A percentile compares a stretch with the other conserved stretches of the same genome.
These are phyloP conservation scores for Meriones unguiculatus DNA, from an alignment of 2,113 vertebrate genomes.

Conservation along the genomic window DNA sequence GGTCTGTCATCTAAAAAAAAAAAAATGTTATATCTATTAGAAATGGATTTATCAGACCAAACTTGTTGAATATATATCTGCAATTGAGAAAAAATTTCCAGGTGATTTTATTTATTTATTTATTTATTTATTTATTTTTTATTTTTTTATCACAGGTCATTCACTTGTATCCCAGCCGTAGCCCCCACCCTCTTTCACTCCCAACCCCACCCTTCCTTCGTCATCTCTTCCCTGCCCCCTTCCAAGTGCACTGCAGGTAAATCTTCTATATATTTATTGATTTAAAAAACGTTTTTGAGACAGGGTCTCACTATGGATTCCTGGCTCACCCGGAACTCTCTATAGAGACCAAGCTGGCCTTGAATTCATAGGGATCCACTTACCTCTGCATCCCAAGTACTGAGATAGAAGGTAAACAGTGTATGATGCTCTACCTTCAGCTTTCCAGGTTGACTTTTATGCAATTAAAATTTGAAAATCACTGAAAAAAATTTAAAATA, in stretches of 20 bases:
- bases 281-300: neutral
- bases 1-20: neutral
- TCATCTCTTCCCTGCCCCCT: too few species aligned
- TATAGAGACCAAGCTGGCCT: neutral
- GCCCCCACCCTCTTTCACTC: too few species aligned
- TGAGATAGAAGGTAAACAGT: neutral
- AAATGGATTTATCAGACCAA: neutral
- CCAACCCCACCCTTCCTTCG: too few species aligned
- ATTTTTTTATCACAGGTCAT: too few species aligned
- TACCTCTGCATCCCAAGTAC: neutral
- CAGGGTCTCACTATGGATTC: neutral
- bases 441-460: neutral
- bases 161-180: too few species aligned
- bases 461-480: neutral
- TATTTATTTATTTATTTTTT: neutral
- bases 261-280: neutral
- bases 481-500: neutral
- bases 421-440: neutral
- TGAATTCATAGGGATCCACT: neutral
- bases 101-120: neutral
- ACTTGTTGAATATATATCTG: neutral
- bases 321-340: neutral
- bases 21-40: neutral
- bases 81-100: neutral
- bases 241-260: neutral